These are phyloP conservation scores for Parnassius apollo DNA, from an alignment of 2,888 invertebrate genomes.

Conservation along the genomic window DNA sequence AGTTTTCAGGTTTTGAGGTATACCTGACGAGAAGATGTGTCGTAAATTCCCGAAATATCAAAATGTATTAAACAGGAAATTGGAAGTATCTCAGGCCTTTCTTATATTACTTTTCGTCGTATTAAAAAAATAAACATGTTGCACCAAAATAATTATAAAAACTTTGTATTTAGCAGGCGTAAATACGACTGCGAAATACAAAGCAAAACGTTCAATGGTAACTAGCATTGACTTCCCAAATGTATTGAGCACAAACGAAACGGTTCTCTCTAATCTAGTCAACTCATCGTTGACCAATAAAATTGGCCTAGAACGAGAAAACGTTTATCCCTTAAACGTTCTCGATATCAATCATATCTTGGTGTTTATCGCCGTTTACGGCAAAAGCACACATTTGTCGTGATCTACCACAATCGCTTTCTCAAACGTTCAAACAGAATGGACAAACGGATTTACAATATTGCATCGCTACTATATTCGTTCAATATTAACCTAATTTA, in stretches of 20 bases:
- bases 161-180: no score
- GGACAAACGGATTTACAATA: neutral
- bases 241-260: conserved; percentile 22
- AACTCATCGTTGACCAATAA: conserved; percentile 13
- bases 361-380: conserved; percentile 46
- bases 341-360: conserved; percentile 48
- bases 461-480: neutral
- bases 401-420: conserved; percentile 53
- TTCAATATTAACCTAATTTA: neutral
- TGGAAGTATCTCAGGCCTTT: no score
- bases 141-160: no score
- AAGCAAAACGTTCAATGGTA: conserved; percentile 7
- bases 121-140: no score
- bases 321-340: conserved; percentile 50
- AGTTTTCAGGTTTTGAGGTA: no score
- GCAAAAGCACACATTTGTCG: conserved; percentile 51
- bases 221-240: conserved; percentile 16
- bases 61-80: no score
- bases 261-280: conserved; percentile 12
- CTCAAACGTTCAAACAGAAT: conserved; percentile 42
- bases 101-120: no score
- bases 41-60: no score
- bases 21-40: no score
- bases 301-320: conserved; percentile 35
- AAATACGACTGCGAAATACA: neutral